Evolutionary conservation across 1,140 invertebrate genomes (phyloP).

Genomic region (Dreissena rostriformis): DNA sequence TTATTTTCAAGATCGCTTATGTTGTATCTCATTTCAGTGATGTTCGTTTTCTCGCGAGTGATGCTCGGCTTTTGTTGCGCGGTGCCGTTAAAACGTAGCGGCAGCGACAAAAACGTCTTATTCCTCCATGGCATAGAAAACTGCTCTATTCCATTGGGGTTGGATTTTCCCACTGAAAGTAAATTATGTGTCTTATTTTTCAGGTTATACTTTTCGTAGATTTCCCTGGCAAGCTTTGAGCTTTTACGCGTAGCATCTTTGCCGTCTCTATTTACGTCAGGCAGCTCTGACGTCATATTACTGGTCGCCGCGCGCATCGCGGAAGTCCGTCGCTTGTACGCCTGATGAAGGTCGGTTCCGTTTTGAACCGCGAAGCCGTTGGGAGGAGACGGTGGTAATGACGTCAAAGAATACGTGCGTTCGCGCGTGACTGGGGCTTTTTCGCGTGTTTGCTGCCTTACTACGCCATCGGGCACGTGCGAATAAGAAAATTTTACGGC

Average conservation of each 20-base stretch:
- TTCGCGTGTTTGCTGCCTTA: conserved; percentile 9
- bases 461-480: conserved; percentile 14
- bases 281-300: not conserved
- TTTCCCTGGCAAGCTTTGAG: conserved; percentile 42
- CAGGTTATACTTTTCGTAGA: conserved; percentile 53
- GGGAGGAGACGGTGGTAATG: conserved; percentile 38
- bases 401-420: not conserved
- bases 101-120: conserved; percentile 41
- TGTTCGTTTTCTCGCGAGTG: conserved; percentile 31
- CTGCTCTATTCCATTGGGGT: conserved; percentile 36
- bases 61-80: not conserved
- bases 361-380: conserved; percentile 49
- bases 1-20: conserved; percentile 4
- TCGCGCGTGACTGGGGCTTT: not conserved
- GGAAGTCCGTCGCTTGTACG: conserved; percentile 42
- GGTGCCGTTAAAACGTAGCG: conserved; percentile 42
- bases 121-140: conserved; percentile 54
- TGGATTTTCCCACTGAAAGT: not conserved
- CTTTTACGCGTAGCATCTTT: conserved; percentile 38
- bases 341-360: conserved; percentile 30
- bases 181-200: conserved; percentile 41
- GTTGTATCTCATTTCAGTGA: conserved; percentile 11
- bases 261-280: not conserved
- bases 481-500: conserved; percentile 40
- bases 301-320: conserved; percentile 28